Base-by-base conservation (phyloP, 2,888 invertebrate species). In the Diploptera punctata region DNA sequence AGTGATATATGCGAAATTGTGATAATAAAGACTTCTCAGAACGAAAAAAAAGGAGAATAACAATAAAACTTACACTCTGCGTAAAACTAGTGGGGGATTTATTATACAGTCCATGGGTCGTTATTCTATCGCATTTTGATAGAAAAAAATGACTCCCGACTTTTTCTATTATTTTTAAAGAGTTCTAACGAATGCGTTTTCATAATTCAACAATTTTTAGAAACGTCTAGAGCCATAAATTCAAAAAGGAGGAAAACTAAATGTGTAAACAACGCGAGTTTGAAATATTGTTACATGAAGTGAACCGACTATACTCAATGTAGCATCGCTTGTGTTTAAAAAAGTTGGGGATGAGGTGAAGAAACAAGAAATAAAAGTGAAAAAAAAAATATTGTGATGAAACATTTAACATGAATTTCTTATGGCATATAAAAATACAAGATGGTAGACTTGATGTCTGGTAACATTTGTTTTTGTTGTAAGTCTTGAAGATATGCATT, bases 381-480 rank as follows among this genome's bases (percentile, higher is more conserved):
- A n/a, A n/a, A n/a, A n/a, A n/a, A n/a, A n/a, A n/a, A n/a, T n/a
- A n/a, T n/a, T n/a, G n/a, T 10, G 24, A 24, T 52, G 52, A 52
- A 52, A 52, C 52, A 24, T 52, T 52, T 52, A 52, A 52, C 24
- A 52, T 52, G 52, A 24, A 47, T 47, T 18, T 47, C 47, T 47
- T 47, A 19, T 47, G 9, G 5, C 19, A 10, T 47, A 47, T n/a
- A 10, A 47, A 9, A n/a, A 47, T 47, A 1, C 18, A 47, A 52
- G 52, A 52, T 52, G 10, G 16, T 7, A 52, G 52, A 24, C 52
- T 2, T 52, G 52, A 52, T 52, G 52, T 52, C 52, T 52, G 52
- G 7, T 52, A 18, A 24, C 24, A 24, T 24, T 21, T 2, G 5
- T 18, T 47, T 19, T 47, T 18, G n/a, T n/a, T n/a, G n/a, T n/a